Evolutionary conservation across 2,113 vertebrate genomes (phyloP).

Genomic region (Corythaeola cristata): DNA sequence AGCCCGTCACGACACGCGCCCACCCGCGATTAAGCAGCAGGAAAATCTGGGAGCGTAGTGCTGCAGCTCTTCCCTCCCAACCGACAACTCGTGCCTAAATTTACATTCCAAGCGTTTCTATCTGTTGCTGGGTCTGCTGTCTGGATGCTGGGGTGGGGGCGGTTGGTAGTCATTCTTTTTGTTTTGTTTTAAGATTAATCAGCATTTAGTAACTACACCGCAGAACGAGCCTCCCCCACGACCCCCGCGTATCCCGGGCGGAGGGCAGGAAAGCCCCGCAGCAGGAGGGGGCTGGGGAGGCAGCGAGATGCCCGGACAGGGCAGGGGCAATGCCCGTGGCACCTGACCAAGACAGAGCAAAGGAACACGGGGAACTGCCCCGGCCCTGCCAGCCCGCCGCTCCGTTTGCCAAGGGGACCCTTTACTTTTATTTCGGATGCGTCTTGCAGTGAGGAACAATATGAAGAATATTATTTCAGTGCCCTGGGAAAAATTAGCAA

Average conservation of each 20-base stretch:
- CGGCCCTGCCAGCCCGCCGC: neutral
- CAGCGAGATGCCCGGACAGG: accelerated
- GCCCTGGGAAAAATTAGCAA: constrained; percentile 89
- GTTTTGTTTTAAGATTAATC: neutral
- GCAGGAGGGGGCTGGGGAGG: neutral
- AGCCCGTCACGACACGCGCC: accelerated
- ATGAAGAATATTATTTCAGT: constrained; percentile 81
- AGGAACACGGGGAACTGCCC: neutral
- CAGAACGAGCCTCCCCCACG: neutral
- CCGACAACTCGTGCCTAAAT: neutral
- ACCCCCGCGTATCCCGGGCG: accelerated
- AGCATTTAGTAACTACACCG: accelerated
- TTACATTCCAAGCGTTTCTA: neutral
- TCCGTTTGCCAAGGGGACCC: neutral
- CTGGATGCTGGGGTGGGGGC: neutral
- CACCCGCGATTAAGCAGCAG: accelerated
- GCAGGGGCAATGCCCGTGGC: neutral
- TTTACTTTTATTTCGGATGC: constrained; percentile 64
- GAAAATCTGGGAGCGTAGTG: neutral
- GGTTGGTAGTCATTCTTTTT: neutral
- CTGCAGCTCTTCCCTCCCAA: neutral
- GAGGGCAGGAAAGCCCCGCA: neutral
- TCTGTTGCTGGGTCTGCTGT: neutral
- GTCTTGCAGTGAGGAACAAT: constrained; percentile 75
- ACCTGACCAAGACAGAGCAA: neutral